Base-by-base conservation (phyloP, 2,888 invertebrate species). In the Minunthozetes semirufus region DNA sequence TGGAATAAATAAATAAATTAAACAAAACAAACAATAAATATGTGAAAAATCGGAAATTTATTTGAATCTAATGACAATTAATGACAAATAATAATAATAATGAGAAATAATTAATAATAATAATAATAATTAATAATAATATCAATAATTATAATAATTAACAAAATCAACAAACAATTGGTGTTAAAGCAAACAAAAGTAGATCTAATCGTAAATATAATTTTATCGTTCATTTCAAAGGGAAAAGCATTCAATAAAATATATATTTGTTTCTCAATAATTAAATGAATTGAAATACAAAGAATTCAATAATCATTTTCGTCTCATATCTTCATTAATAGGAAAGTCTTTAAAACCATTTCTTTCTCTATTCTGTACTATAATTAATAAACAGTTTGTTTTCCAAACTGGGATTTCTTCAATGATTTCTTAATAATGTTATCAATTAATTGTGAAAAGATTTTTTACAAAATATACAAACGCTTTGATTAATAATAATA, bases 121-220 rank as follows among this genome's bases (percentile, higher is more conserved):
- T 48, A 48, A 48, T 17, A 48, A 53, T 53, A 53, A 53, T 53
- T 48, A 48, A 48, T 17, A 48, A 53, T 19, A 5, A 53, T 48
- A n/a, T n/a, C 19, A 53, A 53, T 19, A 19, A 53, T 53, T 19
- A 53, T 53, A 53, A 53, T 53, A 53, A 53, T 53, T 53, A 53
- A 53, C 53, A 53, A 53, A 53, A 19, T 53, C 53, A 53, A 53
- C 53, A 53, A 53, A n/a, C 53, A 53, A 53, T 53, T 53, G 53
- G 53, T 53, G 53, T 53, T 53, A 53, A 53, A 48, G 53, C 53
- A 53, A 53, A n/a, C 15, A 53, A 53, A 53, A 53, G 53, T 53
- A 53, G 53, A 53, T 53, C 53, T 53, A 53, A 53, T 19, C 19
- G 19, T 19, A 8, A 8, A 53, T 19, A 19, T 53, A 33, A 6